These are phyloP conservation scores for Lithosia quadra DNA, from an alignment of 2,888 invertebrate genomes.

Conservation along the genomic window DNA sequence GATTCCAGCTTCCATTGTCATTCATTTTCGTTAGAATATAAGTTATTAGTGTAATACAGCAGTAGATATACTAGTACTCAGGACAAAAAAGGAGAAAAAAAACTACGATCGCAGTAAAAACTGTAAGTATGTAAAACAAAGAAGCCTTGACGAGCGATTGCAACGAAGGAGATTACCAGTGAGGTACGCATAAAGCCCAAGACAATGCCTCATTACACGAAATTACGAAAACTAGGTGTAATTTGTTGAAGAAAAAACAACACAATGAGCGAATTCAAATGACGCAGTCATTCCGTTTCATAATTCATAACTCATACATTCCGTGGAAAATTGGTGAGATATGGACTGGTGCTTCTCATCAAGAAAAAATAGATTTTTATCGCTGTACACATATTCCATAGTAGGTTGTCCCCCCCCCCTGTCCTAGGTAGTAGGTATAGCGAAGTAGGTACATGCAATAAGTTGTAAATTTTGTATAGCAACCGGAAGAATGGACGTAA, in stretches of 20 bases:
- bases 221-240: constrained; percentile 57
- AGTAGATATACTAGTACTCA: too few relatives aligned
- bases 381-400: too few relatives aligned
- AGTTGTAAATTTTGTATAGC: too few relatives aligned
- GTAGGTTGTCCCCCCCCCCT: not conserved
- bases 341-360: constrained; percentile 2
- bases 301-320: constrained; percentile 49
- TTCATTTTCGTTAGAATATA: too few relatives aligned
- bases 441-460: too few relatives aligned
- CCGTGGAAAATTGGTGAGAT: constrained; percentile 23
- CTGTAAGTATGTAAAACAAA: constrained; percentile 26
- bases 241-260: constrained; percentile 47
- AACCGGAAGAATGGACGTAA: too few relatives aligned
- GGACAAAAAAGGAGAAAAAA: not conserved
- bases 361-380: constrained; percentile 3
- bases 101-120: not conserved
- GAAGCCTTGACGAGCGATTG: constrained; percentile 32
- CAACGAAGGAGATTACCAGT: constrained; percentile 35
- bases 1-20: too few relatives aligned
- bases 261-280: constrained; percentile 34
- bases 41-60: too few relatives aligned
- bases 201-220: constrained; percentile 52
- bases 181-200: constrained; percentile 38
- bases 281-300: constrained; percentile 45
- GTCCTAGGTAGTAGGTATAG: too few relatives aligned